Conservation (phyloP, 2,113 vertebrate species). For the Hiodon tergisus region DNA sequence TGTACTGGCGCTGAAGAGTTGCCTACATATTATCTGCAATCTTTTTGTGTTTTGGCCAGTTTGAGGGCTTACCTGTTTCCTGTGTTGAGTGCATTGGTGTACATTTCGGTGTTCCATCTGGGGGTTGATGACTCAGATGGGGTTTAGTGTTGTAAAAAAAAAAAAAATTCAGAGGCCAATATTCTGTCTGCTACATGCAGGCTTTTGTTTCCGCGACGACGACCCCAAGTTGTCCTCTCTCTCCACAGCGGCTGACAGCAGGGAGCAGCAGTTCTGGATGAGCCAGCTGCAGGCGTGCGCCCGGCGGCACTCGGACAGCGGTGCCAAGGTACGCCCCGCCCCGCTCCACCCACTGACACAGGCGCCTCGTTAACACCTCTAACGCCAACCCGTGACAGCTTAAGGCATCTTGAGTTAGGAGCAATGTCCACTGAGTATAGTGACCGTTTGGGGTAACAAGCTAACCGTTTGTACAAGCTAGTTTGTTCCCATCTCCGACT, state of each 20-base stretch:
- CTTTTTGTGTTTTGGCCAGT: too few relatives aligned
- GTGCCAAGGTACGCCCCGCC: constrained; percentile 65
- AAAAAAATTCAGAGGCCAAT: neutral
- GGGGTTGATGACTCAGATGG: too few relatives aligned
- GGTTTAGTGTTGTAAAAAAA: neutral
- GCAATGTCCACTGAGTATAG: neutral
- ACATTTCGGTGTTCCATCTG: too few relatives aligned
- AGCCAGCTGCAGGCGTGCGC: constrained; percentile 84
- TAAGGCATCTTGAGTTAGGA: neutral
- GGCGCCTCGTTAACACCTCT: neutral
- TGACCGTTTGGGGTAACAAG: neutral
- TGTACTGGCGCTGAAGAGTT: too few relatives aligned
- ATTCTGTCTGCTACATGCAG: neutral
- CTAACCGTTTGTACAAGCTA: neutral
- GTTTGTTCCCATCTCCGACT: neutral
- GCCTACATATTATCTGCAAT: too few relatives aligned
- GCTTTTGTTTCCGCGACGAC: neutral
- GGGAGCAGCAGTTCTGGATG: constrained; percentile 85
- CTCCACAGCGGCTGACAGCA: constrained; percentile 71
- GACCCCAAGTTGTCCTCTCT: constrained; percentile 28
- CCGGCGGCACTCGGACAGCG: constrained; percentile 75
- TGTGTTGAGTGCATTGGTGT: too few relatives aligned
- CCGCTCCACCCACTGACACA: neutral
- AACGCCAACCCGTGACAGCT: neutral
- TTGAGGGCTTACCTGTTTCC: too few relatives aligned